Evolutionary conservation across 2,797 vertebrate species (phyloP).

Genomic region (Enteromius anoplus): DNA sequence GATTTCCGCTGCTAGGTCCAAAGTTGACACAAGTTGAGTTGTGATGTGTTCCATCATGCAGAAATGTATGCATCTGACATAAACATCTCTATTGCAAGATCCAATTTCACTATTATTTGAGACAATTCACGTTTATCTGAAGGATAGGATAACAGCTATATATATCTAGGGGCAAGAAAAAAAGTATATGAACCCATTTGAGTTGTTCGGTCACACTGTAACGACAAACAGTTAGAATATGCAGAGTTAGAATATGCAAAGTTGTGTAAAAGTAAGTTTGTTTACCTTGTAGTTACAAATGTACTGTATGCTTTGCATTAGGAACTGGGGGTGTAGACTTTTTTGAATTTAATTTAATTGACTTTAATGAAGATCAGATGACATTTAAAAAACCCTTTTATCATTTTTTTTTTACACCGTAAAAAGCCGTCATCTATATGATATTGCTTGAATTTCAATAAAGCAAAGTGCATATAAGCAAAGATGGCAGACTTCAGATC

Average conservation of each 20-base stretch:
- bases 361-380: not conserved
- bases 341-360: not conserved
- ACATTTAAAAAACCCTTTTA: not conserved
- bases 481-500: not conserved
- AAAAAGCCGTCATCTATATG: not conserved
- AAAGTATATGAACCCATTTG: not conserved
- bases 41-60: not conserved
- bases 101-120: not conserved
- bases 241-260: too few relatives aligned
- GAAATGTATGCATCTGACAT: not conserved
- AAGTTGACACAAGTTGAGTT: not conserved
- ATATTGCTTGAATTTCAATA: not conserved
- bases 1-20: not conserved
- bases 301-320: not conserved
- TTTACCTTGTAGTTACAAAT: not conserved
- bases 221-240: not conserved
- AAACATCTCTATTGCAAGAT: slow-evolving; percentile 3
- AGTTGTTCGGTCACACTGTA: not conserved
- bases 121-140: not conserved
- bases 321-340: not conserved
- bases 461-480: not conserved
- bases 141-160: not conserved
- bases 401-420: too few relatives aligned
- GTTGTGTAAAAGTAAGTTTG: not conserved
- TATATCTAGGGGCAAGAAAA: not conserved